Evolutionary conservation across 2,113 vertebrate species (phyloP).

Genomic region (Siniperca chuatsi): DNA sequence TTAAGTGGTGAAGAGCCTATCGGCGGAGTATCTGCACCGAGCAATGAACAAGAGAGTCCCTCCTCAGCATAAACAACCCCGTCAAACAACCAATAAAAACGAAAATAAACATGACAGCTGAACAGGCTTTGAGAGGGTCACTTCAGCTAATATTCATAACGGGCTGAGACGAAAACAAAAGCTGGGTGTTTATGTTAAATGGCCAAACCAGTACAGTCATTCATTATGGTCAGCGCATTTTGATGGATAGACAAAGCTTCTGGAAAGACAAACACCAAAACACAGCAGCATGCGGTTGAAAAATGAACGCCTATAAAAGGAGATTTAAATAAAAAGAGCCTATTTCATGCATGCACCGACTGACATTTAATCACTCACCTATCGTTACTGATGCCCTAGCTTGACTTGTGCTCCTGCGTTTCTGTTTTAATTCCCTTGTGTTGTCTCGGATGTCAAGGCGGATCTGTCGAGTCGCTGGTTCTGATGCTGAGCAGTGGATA

Average conservation of each 20-base stretch:
- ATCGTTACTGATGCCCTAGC: conserved; percentile 50
- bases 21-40: conserved; percentile 6
- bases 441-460: conserved; percentile 21
- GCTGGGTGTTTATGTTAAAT: conserved; percentile 47
- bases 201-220: conserved; percentile 42
- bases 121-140: background rate
- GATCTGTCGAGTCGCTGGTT: conserved; percentile 14
- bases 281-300: background rate
- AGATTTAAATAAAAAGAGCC: background rate
- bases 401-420: conserved; percentile 43
- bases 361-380: conserved; percentile 66
- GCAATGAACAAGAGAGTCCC: background rate
- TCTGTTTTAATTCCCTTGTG: conserved; percentile 45
- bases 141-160: background rate
- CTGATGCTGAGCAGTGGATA: background rate
- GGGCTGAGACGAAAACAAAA: conserved; percentile 23
- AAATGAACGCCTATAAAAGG: background rate
- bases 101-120: conserved; percentile 13
- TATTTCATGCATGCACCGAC: background rate
- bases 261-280: conserved; percentile 33
- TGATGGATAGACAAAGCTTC: conserved; percentile 2
- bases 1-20: conserved; percentile 33
- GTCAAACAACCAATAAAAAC: background rate
- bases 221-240: conserved; percentile 46
- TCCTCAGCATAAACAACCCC: conserved; percentile 26